Conservation (phyloP, 2,113 vertebrate species). For the Barnardius zonarius region DNA sequence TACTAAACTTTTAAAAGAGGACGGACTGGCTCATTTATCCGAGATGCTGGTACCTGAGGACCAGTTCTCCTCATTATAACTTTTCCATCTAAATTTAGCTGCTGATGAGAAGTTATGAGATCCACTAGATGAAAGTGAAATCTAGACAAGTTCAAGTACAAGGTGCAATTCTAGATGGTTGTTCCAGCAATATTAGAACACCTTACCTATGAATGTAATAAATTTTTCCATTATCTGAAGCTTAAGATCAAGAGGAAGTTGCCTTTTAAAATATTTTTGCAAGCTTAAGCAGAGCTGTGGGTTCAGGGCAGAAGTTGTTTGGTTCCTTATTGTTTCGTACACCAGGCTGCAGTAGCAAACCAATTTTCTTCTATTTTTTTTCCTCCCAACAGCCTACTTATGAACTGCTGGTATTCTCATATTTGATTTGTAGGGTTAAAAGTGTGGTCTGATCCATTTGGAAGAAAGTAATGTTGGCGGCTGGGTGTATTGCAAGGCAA, state of each 20-base stretch:
- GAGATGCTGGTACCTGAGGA: background rate
- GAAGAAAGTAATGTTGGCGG: conserved; percentile 70
- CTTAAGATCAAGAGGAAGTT: background rate
- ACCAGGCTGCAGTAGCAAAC: background rate
- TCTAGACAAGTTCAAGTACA: background rate
- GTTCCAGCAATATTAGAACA: background rate
- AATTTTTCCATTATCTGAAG: background rate
- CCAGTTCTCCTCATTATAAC: background rate
- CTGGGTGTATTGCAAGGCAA: background rate
- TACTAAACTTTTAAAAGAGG: background rate
- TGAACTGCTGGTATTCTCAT: conserved; percentile 12
- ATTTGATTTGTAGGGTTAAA: conserved; percentile 76
- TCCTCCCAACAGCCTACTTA: background rate
- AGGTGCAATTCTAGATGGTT: background rate
- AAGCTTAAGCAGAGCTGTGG: background rate
- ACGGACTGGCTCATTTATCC: background rate
- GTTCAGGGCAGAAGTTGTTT: background rate
- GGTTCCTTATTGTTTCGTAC: background rate
- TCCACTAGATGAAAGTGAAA: background rate
- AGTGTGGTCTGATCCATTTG: conserved; percentile 83
- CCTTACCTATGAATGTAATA: background rate
- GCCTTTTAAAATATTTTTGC: background rate
- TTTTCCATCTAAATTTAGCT: background rate
- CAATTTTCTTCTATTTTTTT: background rate
- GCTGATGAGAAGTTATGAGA: background rate